Conservation (phyloP, 2,113 vertebrate species). For the Apistogramma diplotaenia region DNA sequence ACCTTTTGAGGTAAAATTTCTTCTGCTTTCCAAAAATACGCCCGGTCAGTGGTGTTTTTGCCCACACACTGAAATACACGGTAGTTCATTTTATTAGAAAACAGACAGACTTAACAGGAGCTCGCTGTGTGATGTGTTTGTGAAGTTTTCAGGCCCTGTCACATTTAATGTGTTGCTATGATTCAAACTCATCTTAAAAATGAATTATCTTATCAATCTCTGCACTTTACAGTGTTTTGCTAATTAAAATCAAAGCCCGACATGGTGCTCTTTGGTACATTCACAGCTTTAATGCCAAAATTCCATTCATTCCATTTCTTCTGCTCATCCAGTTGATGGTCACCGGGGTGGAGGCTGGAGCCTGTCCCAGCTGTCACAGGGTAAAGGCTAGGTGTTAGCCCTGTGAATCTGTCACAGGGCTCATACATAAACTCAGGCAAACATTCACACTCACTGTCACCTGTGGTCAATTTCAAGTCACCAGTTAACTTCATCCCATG, state of each 20-base stretch:
- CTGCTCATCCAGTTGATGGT: too few relatives aligned
- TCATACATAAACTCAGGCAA: neutral
- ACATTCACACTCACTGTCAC: neutral
- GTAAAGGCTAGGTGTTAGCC: too few relatives aligned
- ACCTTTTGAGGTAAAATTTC: neutral
- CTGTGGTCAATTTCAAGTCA: neutral
- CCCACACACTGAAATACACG: neutral
- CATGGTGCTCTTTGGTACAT: too few relatives aligned
- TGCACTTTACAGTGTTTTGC: too few relatives aligned
- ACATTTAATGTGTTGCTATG: neutral
- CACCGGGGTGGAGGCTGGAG: too few relatives aligned
- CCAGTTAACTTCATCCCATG: neutral
- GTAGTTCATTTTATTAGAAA: neutral
- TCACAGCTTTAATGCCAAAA: too few relatives aligned
- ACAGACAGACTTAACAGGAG: fast-evolving
- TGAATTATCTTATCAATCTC: fast-evolving
- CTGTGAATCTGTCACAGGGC: neutral
- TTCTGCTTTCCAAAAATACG: neutral
- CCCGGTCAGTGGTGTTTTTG: too few relatives aligned
- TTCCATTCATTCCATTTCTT: too few relatives aligned
- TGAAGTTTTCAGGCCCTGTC: neutral
- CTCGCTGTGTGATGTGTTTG: neutral
- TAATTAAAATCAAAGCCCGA: too few relatives aligned
- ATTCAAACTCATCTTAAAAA: neutral
- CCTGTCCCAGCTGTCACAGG: too few relatives aligned